Evolutionary conservation across 2,113 vertebrate genomes (phyloP), one percentile per base, ranked within the genome.

Genomic region (Budorcas taxicolor): DNA sequence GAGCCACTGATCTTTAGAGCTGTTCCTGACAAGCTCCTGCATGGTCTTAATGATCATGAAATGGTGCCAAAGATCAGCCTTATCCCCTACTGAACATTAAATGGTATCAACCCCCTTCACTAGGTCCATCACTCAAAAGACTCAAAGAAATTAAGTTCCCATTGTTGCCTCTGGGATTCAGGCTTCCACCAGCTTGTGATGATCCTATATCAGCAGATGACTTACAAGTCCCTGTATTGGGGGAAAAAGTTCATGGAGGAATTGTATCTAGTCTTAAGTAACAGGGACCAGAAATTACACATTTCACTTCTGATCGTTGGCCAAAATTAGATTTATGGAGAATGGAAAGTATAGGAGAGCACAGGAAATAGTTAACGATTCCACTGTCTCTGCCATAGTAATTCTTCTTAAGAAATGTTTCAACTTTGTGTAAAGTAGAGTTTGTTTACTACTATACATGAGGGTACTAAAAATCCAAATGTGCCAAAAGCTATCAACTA

Each of bases 11-110:
- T 96, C 95, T 97, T 97, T 94, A 97, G 36, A 97, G 90, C 94
- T 92, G 36, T 94, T 97, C 95, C 94, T 94, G 93, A 97, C 97
- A 96, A 95, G 85, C 95, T 93, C 57, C 27, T 40, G 60, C 60
- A 67, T 3, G 5, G 95, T 67, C 82, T 64, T 98, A 98, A 98
- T 96, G 94, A 97, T 80, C 21, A 10, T 60, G 83, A 97, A 97
- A 94, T 7, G 31, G 90, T 97, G 94, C 96, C 98, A 97, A 97
- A 94, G 97, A 97, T 95, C 88, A 89, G 89, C 94, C 96, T 97
- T 98, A 97, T 97, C 96, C 80, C 83, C 91, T 96, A 89, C 81
- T 97, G 97, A 97, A 98, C 97, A 95, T 96, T 98, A 98, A 98
- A 98, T 95, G 93, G 62, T 98, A 97, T 98, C 93, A 96, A 98